Conservation (phyloP, 1,140 invertebrate genomes). For the Trinorchestia longiramus region DNA sequence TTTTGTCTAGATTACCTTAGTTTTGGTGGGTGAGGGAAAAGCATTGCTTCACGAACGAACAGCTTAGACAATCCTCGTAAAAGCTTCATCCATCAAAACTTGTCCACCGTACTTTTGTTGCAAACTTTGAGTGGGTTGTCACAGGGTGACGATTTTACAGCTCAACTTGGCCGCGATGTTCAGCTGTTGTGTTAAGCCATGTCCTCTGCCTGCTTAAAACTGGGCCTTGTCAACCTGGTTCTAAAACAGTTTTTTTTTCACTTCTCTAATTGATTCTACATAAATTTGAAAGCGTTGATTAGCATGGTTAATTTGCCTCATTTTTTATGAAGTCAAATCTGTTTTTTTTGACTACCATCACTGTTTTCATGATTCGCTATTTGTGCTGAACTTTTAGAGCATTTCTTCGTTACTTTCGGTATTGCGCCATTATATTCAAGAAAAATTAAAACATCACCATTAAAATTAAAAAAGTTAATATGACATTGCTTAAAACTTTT, state of each 20-base stretch:
- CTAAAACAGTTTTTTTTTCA: background rate
- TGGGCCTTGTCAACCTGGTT: background rate
- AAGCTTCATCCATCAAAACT: constrained; percentile 49
- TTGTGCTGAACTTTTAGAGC: no score
- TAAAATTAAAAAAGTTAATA: no score
- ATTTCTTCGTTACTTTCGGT: no score
- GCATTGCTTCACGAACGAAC: constrained; percentile 29
- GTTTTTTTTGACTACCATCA: background rate
- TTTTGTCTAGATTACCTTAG: constrained; percentile 37
- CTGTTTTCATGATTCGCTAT: no score
- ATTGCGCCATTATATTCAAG: no score
- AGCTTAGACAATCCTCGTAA: constrained; percentile 7
- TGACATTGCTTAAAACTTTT: no score
- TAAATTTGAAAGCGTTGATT: background rate
- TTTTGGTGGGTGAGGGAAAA: background rate
- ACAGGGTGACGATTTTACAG: constrained; percentile 41
- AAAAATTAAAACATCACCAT: no score
- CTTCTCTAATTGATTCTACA: background rate
- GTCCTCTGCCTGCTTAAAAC: background rate
- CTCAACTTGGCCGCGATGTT: background rate
- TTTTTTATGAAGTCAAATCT: background rate
- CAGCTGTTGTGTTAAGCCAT: background rate
- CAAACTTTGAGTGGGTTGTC: constrained; percentile 49
- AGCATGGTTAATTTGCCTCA: background rate
- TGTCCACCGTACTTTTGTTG: constrained; percentile 42